Evolutionary conservation across 2,888 invertebrate species (phyloP), one percentile per base, ranked within the genome.

Genomic region (Lepidocyrtoides sp.): DNA sequence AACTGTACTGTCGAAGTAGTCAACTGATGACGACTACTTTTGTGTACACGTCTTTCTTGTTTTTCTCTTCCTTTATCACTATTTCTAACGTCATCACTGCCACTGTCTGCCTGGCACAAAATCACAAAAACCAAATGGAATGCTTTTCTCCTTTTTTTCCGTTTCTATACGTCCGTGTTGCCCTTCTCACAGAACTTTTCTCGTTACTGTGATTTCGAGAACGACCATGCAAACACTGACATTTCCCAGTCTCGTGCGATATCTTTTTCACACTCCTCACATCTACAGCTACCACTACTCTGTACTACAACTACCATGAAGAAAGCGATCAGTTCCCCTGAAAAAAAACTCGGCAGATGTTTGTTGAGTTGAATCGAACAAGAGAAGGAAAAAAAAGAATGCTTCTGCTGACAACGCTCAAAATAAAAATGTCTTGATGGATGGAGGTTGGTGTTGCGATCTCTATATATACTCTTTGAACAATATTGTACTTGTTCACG

Each of bases 201-300:
- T 17, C 57, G 8, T 12, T 48, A 32, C 29, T 72, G 51, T 87
- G 87, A 79, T 77, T 82, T 72, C 41, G 72, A 89, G 89, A 81
- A 89, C 14, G 82, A 81, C 89, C 66, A 54, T 44, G 41, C 57
- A 69, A 82, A 81, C 29, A 89, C 89, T 89, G 89, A 82, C 81
- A 89, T 82, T 89, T 89, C 82, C 17, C 29, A 36, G 60, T 54
- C 86, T 26, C 48, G 66, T 86, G 86, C 86, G 36, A 66, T 83
- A 51, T 69, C 41, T 83, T 83, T 48, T 83, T 83, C 48, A 12
- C 29, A 23, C 72, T 72, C 41, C 36, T 0, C 72, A 8, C 57
- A 10, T 10, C 10, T 41, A 10, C 41, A 10, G 4, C 5, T 10
- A 41, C 41, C 41, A 29, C 29, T 60, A 14, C 14, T 29, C 26